phyloP scores from a whole-genome alignment of 2,113 vertebrate genomes.

The Barbus barbus region DNA sequence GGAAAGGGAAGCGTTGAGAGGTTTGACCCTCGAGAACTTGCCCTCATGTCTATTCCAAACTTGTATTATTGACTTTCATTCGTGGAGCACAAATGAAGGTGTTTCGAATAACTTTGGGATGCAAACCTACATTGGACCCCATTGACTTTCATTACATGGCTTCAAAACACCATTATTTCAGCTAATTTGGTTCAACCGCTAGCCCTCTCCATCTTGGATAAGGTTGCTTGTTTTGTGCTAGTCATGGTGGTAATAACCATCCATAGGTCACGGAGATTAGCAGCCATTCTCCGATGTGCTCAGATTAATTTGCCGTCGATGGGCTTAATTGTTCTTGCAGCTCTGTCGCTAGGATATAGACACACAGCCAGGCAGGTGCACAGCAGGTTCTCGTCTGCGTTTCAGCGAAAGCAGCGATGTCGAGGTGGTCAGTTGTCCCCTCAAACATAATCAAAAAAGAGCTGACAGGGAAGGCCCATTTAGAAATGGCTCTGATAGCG shows the following conservation, averaged over 20 bases:
- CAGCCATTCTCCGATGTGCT: constrained; percentile 12
- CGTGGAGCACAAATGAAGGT: no score
- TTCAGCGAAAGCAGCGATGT: neutral
- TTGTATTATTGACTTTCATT: no score
- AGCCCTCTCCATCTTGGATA: neutral
- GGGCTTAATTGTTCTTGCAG: constrained; percentile 21
- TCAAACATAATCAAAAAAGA: constrained; percentile 41
- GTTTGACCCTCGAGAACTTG: neutral
- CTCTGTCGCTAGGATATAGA: neutral
- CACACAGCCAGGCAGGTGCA: neutral
- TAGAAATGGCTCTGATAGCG: constrained; percentile 50
- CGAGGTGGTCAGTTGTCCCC: constrained; percentile 29
- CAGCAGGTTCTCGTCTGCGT: neutral
- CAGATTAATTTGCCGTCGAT: constrained; percentile 13
- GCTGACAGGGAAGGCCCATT: constrained; percentile 39
- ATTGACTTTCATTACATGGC: neutral
- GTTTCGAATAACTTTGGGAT: no score
- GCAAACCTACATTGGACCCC: no score
- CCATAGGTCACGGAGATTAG: constrained; percentile 34
- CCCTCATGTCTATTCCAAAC: neutral
- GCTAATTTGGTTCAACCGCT: neutral
- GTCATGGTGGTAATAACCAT: constrained; percentile 19
- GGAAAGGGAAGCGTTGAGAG: neutral
- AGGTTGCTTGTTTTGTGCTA: constrained; percentile 3
- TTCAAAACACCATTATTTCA: neutral